Evolutionary conservation across 2,888 invertebrate species (phyloP).

Genomic region (Criorhina ranunculi): DNA sequence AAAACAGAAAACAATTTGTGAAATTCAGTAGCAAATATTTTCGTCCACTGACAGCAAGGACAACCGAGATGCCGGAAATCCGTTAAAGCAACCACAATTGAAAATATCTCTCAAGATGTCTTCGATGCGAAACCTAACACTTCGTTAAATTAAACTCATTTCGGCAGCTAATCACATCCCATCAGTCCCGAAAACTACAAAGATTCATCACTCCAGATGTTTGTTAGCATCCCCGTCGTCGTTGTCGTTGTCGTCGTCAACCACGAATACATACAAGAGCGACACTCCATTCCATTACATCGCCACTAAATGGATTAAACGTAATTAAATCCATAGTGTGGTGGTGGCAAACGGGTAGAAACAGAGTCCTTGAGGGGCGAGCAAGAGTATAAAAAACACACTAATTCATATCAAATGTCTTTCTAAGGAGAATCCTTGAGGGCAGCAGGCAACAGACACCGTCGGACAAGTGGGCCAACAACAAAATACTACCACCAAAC

Average conservation of each 20-base stretch:
- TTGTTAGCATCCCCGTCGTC: constrained; percentile 32
- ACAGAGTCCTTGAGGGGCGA: constrained; percentile 14
- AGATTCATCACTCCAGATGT: constrained; percentile 67
- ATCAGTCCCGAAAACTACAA: constrained; percentile 65
- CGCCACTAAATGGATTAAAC: constrained; percentile 68
- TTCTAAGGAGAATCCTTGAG: constrained; percentile 56
- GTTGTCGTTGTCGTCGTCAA: constrained; percentile 13
- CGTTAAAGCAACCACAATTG: constrained; percentile 56
- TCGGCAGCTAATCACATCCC: constrained; percentile 70
- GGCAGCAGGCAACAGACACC: constrained; percentile 38
- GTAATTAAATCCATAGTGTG: constrained; percentile 65
- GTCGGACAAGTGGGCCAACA: constrained; percentile 32
- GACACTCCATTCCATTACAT: constrained; percentile 66
- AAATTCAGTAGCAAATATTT: constrained; percentile 34
- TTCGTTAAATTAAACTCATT: constrained; percentile 70
- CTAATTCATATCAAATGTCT: constrained; percentile 71
- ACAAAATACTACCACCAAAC: constrained; percentile 11
- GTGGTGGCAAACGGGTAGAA: constrained; percentile 20
- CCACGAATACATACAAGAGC: constrained; percentile 40
- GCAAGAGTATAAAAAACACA: constrained; percentile 55
- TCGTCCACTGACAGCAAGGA: constrained; percentile 16
- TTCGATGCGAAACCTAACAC: constrained; percentile 64
- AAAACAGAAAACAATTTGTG: constrained; percentile 19
- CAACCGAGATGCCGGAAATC: constrained; percentile 44
- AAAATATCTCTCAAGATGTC: constrained; percentile 46